Evolutionary conservation across 2,113 vertebrate genomes (phyloP).

Genomic region (Psittacula cyanocephala): DNA sequence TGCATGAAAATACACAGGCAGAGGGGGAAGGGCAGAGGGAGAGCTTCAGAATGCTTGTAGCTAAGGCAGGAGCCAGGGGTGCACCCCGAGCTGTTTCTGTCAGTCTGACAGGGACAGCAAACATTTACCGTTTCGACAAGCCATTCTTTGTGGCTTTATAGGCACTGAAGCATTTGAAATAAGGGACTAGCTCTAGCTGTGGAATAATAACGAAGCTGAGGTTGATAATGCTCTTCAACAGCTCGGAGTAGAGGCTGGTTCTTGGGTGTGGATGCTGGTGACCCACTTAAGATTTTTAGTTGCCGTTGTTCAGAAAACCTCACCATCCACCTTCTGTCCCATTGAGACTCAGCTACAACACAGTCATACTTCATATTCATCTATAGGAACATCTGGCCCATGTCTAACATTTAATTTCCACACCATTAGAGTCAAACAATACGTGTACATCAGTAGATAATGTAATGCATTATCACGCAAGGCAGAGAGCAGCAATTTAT

Average conservation of each 20-base stretch:
- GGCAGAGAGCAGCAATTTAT: conserved; percentile 85
- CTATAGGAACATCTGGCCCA: conserved; percentile 83
- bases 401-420: conserved; percentile 84
- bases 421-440: conserved; percentile 85
- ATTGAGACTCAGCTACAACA: conserved; percentile 66
- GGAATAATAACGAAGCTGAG: background rate
- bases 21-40: conserved; percentile 43
- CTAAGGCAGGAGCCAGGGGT: background rate
- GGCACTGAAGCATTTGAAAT: conserved; percentile 17
- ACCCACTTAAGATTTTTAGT: conserved; percentile 62
- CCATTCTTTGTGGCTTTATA: background rate
- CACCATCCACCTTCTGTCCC: conserved; percentile 51
- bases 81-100: background rate
- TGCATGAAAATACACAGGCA: conserved; percentile 21
- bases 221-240: conserved; percentile 6
- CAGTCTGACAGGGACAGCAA: conserved; percentile 33
- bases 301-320: conserved; percentile 37
- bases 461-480: conserved; percentile 83
- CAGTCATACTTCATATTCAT: conserved; percentile 80
- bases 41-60: background rate
- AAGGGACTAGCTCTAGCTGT: background rate
- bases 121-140: background rate
- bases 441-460: conserved; percentile 84
- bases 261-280: background rate
- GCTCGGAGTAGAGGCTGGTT: background rate